Percentiles rank a stretch among this genome's conserved stretches.
These are phyloP conservation scores for Vandiemenella viatica DNA, from an alignment of 2,888 invertebrate genomes.

Conservation along the genomic window DNA sequence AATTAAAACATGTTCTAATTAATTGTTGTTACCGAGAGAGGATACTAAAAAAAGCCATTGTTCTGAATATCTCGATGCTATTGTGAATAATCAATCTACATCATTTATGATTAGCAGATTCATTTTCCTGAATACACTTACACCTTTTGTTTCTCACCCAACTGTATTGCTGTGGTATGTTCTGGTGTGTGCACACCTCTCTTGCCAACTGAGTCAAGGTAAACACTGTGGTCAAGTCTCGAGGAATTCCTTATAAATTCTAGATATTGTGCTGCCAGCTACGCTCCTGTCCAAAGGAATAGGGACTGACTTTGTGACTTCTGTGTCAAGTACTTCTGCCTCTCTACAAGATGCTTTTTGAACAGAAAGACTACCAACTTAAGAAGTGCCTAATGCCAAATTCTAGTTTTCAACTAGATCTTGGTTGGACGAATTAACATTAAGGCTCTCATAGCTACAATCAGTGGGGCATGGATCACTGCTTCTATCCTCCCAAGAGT, in stretches of 20 bases:
- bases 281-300: conserved; percentile 14
- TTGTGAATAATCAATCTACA: too few relatives aligned
- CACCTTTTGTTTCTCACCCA: too few relatives aligned
- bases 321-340: too few relatives aligned
- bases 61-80: too few relatives aligned
- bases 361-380: background rate
- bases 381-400: background rate
- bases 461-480: conserved; percentile 3
- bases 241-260: conserved; percentile 13
- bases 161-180: too few relatives aligned
- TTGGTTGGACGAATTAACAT: background rate
- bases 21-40: too few relatives aligned
- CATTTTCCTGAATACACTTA: too few relatives aligned
- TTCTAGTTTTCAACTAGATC: conserved; percentile 1
- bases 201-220: conserved; percentile 8
- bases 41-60: too few relatives aligned
- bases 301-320: conserved; percentile 10
- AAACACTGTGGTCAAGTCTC: conserved; percentile 11
- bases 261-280: conserved; percentile 8
- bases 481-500: conserved; percentile 25
- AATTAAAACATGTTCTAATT: too few relatives aligned
- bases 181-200: too few relatives aligned
- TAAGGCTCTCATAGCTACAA: conserved; percentile 2
- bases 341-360: background rate
- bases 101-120: too few relatives aligned